Evolutionary conservation across 2,888 invertebrate species (phyloP), one percentile per base, ranked within the genome.

Genomic region (Eristalis arbustorum): DNA sequence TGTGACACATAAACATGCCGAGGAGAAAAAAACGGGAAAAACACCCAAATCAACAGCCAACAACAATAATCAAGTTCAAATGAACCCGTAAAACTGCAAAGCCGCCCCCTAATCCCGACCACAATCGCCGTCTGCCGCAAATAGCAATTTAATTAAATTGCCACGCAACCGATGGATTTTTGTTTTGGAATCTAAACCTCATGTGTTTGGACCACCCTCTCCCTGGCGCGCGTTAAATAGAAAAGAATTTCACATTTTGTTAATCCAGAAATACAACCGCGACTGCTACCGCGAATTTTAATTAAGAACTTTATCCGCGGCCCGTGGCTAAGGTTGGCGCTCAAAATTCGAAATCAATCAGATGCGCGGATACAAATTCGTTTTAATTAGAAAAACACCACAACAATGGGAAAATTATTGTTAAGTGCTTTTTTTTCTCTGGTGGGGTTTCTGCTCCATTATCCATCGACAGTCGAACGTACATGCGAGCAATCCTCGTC

Each of bases 61-160:
- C 28, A 62, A 28, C 18, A 34, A 73, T 73, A 73, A 73, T 64
- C 49, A 64, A 73, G 34, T 73, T 31, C n/a, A 23, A 69, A 57
- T 57, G 69, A 69, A 69, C 66, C 22, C 10, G 49, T 8, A 66
- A 40, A 66, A 40, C 40, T 10, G 13, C 18, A 31, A 28, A 31
- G 8, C n/a, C 34, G 1, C 57, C 23, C 10, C 23, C 59, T 6
- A 64, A 64, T n/a, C 25, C 61, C 28, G n/a, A 42, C 49, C 67
- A 25, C 59, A 63, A 63, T 31, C 62, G 14, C 40, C 28, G 59
- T 71, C 78, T 22, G 79, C 79, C 79, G 61, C 72, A 79, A 79
- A 79, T 79, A 57, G 66, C 61, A 67, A 73, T 79, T 80, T 80
- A 80, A 80, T 80, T 80, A 80, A 80, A 74, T 68, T 63, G 22